Percentiles rank a stretch among this genome's conserved stretches.
These are phyloP conservation scores for Myotis vivesi DNA, from an alignment of 2,797 vertebrate genomes.

Conservation along the genomic window DNA sequence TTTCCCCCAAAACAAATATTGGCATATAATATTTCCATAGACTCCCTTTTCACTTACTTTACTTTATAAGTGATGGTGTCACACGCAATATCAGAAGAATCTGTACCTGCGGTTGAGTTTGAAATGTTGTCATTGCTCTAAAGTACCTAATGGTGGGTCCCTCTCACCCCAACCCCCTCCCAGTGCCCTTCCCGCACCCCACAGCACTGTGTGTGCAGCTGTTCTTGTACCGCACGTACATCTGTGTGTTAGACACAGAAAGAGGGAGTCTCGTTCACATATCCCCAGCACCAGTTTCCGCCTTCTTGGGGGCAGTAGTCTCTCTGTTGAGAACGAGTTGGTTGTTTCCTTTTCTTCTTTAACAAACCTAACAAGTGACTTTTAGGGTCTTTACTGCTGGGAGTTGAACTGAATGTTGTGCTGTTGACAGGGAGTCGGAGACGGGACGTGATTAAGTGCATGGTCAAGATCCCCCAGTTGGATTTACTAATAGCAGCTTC, in stretches of 20 bases:
- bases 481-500: slow-evolving; percentile 82
- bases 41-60: not conserved
- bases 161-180: not conserved
- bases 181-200: too few relatives aligned
- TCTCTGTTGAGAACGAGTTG: not conserved
- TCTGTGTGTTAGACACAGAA: not conserved
- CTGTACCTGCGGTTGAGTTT: not conserved
- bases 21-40: not conserved
- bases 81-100: not conserved
- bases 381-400: slow-evolving; percentile 11
- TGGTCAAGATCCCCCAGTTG: slow-evolving; percentile 82
- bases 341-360: not conserved
- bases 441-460: slow-evolving; percentile 81
- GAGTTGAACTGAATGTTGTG: slow-evolving; percentile 50
- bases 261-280: not conserved
- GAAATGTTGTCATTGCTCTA: not conserved
- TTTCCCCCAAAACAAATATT: not conserved
- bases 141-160: not conserved
- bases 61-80: not conserved
- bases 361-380: not conserved
- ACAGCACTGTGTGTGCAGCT: not conserved
- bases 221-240: not conserved
- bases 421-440: slow-evolving; percentile 81
- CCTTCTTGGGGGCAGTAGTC: not conserved
- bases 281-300: not conserved